A percentile compares a stretch with the other conserved stretches of the same genome.
Conservation (phyloP, 2,888 invertebrate genomes). For the Melieria omissa region DNA sequence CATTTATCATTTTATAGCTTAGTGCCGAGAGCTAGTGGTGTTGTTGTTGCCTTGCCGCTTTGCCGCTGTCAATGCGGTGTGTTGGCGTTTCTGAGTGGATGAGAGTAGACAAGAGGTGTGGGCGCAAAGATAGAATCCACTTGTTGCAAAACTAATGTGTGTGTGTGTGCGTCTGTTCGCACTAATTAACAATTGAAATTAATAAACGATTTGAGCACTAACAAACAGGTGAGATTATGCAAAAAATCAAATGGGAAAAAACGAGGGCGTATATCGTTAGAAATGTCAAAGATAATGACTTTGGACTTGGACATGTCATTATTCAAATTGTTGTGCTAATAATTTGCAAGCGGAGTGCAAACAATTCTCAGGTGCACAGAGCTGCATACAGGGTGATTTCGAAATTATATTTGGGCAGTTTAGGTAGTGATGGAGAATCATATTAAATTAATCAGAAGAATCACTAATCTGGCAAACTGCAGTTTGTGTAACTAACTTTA, state of each 20-base stretch:
- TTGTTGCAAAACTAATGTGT: neutral
- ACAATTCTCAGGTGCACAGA: neutral
- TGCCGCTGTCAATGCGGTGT: neutral
- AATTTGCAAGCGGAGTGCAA: neutral
- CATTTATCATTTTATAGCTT: neutral
- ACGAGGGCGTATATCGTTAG: constrained; percentile 18
- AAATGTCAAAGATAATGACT: constrained; percentile 12
- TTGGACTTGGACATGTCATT: neutral
- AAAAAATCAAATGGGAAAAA: neutral
- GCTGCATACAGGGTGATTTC: neutral
- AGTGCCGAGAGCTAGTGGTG: neutral
- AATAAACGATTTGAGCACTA: constrained; percentile 3
- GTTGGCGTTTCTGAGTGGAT: too few relatives aligned
- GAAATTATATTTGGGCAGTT: neutral
- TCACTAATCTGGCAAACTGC: too few relatives aligned
- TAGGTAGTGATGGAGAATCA: neutral
- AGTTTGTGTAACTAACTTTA: too few relatives aligned
- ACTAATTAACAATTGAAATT: constrained; percentile 13
- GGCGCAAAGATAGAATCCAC: neutral
- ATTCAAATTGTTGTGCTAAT: neutral
- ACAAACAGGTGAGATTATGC: neutral
- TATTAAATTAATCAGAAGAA: neutral
- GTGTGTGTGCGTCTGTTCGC: neutral
- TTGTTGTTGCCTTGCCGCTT: neutral
- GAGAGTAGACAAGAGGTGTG: neutral